Evolutionary conservation across 2,888 invertebrate species (phyloP).

Genomic region (Eristalis arbustorum): DNA sequence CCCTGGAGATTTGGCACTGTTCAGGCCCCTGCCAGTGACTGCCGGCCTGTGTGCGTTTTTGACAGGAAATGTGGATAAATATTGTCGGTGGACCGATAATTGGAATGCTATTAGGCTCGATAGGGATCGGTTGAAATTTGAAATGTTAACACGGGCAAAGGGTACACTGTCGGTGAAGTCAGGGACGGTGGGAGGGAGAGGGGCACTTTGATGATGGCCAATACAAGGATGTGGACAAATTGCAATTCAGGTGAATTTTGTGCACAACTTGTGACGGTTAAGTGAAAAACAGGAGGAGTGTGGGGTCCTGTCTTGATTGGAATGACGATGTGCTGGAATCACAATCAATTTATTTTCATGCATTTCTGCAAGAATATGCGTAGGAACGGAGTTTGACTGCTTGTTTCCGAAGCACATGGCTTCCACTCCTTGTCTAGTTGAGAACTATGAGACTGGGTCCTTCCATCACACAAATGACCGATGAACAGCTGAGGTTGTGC

Average conservation of each 20-base stretch:
- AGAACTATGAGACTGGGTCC: too few species aligned
- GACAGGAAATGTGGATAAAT: conserved; percentile 24
- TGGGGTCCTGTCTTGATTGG: neutral
- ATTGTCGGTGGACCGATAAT: conserved; percentile 16
- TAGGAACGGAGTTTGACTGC: too few species aligned
- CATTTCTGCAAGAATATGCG: too few species aligned
- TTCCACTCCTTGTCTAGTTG: too few species aligned
- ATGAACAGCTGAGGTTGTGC: too few species aligned
- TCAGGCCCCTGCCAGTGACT: neutral
- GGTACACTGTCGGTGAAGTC: neutral
- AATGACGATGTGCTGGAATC: too few species aligned
- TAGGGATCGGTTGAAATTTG: conserved; percentile 1
- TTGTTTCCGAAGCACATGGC: too few species aligned
- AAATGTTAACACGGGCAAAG: neutral
- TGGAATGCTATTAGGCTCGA: conserved; percentile 31
- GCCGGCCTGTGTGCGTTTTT: neutral
- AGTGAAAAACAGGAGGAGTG: neutral
- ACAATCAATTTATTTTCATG: too few species aligned
- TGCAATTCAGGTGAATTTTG: neutral
- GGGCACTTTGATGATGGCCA: neutral
- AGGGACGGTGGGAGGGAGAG: neutral
- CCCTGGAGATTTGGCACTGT: too few species aligned
- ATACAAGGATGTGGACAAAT: neutral
- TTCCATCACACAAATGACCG: too few species aligned
- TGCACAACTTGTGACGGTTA: neutral